Conservation (phyloP, 2,888 invertebrate genomes). For the Anoncus sp. region DNA sequence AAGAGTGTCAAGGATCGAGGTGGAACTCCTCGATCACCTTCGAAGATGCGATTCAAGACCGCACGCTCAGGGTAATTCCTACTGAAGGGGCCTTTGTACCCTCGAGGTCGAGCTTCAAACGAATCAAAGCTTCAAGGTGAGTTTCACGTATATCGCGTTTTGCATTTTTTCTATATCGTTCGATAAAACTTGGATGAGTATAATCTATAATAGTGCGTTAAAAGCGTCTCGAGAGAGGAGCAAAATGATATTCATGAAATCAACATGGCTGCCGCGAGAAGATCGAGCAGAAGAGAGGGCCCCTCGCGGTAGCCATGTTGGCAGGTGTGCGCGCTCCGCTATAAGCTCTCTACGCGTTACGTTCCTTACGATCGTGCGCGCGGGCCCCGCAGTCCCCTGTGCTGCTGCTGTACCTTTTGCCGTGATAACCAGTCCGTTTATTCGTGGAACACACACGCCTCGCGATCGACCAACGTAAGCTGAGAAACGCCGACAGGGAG, state of each 20-base stretch:
- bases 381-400: constrained; percentile 32
- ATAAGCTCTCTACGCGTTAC: constrained; percentile 57
- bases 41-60: constrained; percentile 67
- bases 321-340: constrained; percentile 79
- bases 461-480: constrained; percentile 60
- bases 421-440: constrained; percentile 73
- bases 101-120: constrained; percentile 43
- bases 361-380: constrained; percentile 51
- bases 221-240: constrained; percentile 60
- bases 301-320: constrained; percentile 83
- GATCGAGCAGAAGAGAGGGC: constrained; percentile 79
- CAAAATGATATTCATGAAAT: constrained; percentile 78
- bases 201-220: constrained; percentile 34
- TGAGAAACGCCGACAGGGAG: constrained; percentile 67
- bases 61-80: constrained; percentile 59
- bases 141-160: constrained; percentile 16
- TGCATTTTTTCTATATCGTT: not conserved
- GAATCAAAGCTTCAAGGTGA: constrained; percentile 65
- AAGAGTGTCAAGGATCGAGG: constrained; percentile 62
- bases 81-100: constrained; percentile 52
- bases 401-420: constrained; percentile 26
- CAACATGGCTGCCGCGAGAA: constrained; percentile 81
- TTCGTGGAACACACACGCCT: constrained; percentile 69
- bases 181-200: not conserved
- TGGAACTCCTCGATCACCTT: constrained; percentile 65